These are phyloP conservation scores for Acromyrmex heyeri DNA, from an alignment of 1,140 invertebrate genomes.

Conservation along the genomic window DNA sequence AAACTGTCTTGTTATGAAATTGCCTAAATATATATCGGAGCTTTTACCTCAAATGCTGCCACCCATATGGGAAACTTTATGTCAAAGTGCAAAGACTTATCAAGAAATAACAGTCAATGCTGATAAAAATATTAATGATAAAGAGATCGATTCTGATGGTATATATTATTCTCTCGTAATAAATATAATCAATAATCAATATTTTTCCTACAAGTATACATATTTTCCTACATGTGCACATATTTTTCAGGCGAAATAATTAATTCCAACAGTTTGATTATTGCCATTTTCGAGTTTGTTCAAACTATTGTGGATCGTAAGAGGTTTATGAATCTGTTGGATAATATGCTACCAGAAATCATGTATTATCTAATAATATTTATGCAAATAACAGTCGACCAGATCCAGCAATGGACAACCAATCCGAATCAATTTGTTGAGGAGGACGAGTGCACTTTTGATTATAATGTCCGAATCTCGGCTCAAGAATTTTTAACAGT, in stretches of 20 bases:
- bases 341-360: conserved; percentile 90
- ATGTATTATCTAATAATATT: conserved; percentile 92
- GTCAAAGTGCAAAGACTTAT: conserved; percentile 90
- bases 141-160: conserved; percentile 88
- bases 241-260: conserved; percentile 89
- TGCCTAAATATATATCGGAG: conserved; percentile 89
- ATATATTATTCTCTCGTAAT: conserved; percentile 23
- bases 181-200: too few species aligned
- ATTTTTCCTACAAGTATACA: conserved; percentile 1
- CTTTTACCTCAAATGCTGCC: conserved; percentile 90
- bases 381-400: conserved; percentile 93
- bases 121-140: conserved; percentile 84
- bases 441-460: conserved; percentile 91
- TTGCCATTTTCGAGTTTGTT: conserved; percentile 93
- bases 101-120: conserved; percentile 89
- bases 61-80: conserved; percentile 91
- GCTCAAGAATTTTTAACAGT: conserved; percentile 91
- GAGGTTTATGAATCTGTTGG: conserved; percentile 89
- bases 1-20: conserved; percentile 89
- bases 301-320: conserved; percentile 89
- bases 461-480: conserved; percentile 92
- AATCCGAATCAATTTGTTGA: conserved; percentile 93
- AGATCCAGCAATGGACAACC: conserved; percentile 90
- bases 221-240: neutral
- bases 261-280: conserved; percentile 92